Base-by-base conservation (phyloP, 2,888 invertebrate genomes). In the Hemithea aestivaria region DNA sequence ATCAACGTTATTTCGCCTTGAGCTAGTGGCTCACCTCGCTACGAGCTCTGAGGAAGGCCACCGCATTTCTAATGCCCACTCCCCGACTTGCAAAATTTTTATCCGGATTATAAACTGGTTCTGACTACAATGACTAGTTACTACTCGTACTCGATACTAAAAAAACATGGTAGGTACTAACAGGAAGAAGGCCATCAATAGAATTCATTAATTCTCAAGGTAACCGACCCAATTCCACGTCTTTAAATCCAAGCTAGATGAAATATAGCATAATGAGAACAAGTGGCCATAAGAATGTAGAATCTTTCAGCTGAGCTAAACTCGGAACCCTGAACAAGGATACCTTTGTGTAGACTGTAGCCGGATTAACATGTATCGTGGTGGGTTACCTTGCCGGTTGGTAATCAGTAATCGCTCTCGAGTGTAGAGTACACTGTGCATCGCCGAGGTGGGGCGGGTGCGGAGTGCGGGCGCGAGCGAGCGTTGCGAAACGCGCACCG, bases 401-500 rank as follows among this genome's bases (percentile, higher is more conserved):
- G 66, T n/a, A 70, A 66, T 8, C 9, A 23, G 26, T 75, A 71
- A 69, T 74, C 66, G 66, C 57, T 70, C 60, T 66, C 66, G 62
- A 26, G 33, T 33, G 20, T 11, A 69, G 66, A 67, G 69, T 71
- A 71, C 71, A 73, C 30, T 41, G 71, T 73, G 74, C 75, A 76
- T 74, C 75, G 72, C 60, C 57, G 64, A 63, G 73, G 74, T 69
- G 69, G 72, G 73, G 73, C 67, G 36, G 22, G 36, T 16, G 16
- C 62, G 41, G 56, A n/a, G 60, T 60, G 68, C 64, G 45, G 56
- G 60, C 59, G 72, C 67, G 65, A 58, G 69, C 64, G 74, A 67
- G 64, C 71, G 70, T 84, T 83, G 79, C 81, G 84, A 84, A 84
- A 84, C 73, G 70, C 72, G 70, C 74, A 72, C 71, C 78, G 70